Percentiles rank a stretch among this genome's conserved stretches.
Conservation (phyloP, 1,140 invertebrate genomes). For the Aporrectodea caliginosa region DNA sequence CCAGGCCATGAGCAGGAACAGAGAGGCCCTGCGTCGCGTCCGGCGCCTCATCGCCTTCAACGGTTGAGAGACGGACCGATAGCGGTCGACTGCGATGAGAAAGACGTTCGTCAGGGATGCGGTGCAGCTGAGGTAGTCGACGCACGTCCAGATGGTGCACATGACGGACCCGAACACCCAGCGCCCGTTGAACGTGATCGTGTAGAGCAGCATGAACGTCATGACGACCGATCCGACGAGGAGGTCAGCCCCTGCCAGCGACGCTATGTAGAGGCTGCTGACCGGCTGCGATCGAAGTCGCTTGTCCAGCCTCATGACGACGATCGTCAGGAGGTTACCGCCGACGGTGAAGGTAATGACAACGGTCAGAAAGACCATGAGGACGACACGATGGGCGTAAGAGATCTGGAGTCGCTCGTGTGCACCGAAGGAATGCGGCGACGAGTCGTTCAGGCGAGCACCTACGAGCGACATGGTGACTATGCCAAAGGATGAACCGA, state of each 20-base stretch:
- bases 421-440: no score
- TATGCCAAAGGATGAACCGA: no score
- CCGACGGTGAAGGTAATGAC: conserved; percentile 11
- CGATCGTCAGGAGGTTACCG: conserved; percentile 21
- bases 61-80: neutral
- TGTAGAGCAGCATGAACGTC: neutral
- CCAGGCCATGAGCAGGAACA: neutral
- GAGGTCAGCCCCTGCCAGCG: conserved; percentile 12
- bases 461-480: no score
- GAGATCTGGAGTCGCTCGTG: neutral
- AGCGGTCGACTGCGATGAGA: conserved; percentile 7
- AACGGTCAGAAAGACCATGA: neutral
- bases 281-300: conserved; percentile 5
- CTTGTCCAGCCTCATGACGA: neutral
- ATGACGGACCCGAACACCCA: conserved; percentile 9
- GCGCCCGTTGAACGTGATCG: conserved; percentile 4
- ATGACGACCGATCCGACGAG: conserved; percentile 14
- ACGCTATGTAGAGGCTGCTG: conserved; percentile 15
- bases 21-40: neutral
- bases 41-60: neutral
- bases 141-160: conserved; percentile 20
- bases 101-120: conserved; percentile 8
- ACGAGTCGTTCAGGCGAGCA: no score
- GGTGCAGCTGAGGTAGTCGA: conserved; percentile 15
- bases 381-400: neutral